Conservation (phyloP, 1,140 invertebrate species). For the Asobara japonica region DNA sequence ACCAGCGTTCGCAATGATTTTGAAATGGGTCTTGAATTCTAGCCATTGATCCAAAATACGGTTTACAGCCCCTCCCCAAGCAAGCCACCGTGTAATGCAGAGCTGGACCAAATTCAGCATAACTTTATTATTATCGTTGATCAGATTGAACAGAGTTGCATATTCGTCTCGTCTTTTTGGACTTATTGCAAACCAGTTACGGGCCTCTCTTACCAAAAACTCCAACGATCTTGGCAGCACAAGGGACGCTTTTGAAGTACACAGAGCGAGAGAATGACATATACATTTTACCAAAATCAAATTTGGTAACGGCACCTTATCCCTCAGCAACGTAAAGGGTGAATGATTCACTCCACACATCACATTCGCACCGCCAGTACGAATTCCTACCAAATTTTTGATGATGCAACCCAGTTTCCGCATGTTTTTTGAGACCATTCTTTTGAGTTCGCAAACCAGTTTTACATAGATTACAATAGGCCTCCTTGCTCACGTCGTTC, state of each 20-base stretch:
- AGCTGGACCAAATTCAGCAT: not conserved
- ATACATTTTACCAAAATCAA: constrained; percentile 11
- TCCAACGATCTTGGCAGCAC: not conserved
- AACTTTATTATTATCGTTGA: not conserved
- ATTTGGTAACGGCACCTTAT: not conserved
- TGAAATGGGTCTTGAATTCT: not conserved
- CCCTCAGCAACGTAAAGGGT: not conserved
- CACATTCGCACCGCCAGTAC: not conserved
- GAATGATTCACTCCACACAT: not conserved
- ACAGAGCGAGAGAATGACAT: constrained; percentile 14
- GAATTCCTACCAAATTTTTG: not conserved
- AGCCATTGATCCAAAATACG: not conserved
- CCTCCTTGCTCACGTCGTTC: too few species aligned
- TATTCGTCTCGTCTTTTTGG: not conserved
- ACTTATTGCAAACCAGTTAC: not conserved
- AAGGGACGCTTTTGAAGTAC: constrained; percentile 5
- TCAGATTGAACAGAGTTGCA: not conserved
- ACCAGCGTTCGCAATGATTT: not conserved
- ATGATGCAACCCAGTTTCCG: not conserved
- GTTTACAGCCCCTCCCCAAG: not conserved
- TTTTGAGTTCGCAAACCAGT: too few species aligned
- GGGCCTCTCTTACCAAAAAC: constrained; percentile 4
- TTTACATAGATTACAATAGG: too few species aligned
- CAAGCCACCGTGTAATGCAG: not conserved
- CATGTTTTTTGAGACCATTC: too few species aligned